Evolutionary conservation across 1,140 invertebrate genomes (phyloP).

Genomic region (Augochlora pura): DNA sequence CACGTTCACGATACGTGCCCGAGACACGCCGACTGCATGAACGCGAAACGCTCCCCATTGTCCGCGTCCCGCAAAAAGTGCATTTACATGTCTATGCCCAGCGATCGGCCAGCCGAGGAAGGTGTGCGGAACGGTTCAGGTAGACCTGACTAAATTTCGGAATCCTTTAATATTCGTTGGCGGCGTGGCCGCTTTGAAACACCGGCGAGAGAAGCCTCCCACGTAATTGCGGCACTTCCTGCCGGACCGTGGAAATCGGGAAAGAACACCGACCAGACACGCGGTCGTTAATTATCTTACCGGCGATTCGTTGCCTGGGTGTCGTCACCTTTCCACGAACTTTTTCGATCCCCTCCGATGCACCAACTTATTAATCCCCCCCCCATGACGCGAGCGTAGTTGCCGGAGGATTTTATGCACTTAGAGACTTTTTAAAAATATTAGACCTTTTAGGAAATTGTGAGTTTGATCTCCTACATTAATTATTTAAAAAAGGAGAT

Average conservation of each 20-base stretch:
- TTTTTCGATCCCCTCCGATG: neutral
- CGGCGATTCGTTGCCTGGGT: neutral
- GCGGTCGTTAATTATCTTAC: neutral
- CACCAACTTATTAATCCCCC: neutral
- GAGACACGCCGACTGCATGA: neutral
- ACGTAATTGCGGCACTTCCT: neutral
- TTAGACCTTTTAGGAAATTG: no score
- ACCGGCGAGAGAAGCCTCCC: no score
- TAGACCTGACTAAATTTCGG: neutral
- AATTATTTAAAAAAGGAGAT: no score
- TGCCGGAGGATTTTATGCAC: no score
- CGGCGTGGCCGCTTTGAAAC: conserved; percentile 5
- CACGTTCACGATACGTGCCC: conserved; percentile 63
- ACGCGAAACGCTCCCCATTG: neutral
- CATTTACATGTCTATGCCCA: conserved; percentile 42
- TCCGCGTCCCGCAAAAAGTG: conserved; percentile 1
- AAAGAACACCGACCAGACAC: neutral
- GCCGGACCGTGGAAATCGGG: neutral
- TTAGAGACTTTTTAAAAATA: no score
- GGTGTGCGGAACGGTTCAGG: neutral
- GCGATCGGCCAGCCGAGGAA: neutral
- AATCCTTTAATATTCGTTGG: neutral
- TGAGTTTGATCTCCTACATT: no score
- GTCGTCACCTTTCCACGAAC: neutral
- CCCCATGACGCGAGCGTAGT: no score